Percentiles rank a stretch among this genome's conserved stretches.
Evolutionary conservation across 2,797 vertebrate genomes (phyloP).

Genomic region (Xenopus petersii): DNA sequence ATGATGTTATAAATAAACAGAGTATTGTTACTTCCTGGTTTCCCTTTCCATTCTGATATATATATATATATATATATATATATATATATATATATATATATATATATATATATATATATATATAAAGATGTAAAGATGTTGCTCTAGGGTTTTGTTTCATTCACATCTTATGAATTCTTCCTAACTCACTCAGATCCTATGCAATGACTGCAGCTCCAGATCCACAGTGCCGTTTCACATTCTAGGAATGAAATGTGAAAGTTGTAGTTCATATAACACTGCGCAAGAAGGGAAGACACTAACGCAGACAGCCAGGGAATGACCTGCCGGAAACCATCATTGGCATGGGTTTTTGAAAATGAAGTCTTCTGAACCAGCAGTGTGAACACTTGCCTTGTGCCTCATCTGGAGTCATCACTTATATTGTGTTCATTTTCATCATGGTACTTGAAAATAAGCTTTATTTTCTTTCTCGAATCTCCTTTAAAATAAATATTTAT

Average conservation of each 20-base stretch:
- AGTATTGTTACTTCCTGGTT: no score
- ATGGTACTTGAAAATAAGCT: slow-evolving; percentile 1
- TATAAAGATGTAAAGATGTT: no score
- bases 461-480: slow-evolving; percentile 21
- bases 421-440: background rate
- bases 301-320: slow-evolving; percentile 6
- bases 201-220: slow-evolving; percentile 86
- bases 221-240: slow-evolving; percentile 86
- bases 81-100: no score
- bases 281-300: slow-evolving; percentile 75
- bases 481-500: slow-evolving; percentile 43
- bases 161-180: slow-evolving; percentile 6
- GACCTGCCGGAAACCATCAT: background rate
- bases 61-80: no score
- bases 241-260: slow-evolving; percentile 87
- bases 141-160: no score
- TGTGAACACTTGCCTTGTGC: background rate
- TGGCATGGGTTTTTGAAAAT: background rate
- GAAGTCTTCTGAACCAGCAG: background rate
- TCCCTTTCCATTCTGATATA: no score
- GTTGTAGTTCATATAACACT: slow-evolving; percentile 90
- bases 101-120: no score
- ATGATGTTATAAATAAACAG: no score
- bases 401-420: background rate
- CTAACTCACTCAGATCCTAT: slow-evolving; percentile 76